phyloP scores from a whole-genome alignment of 2,113 vertebrate genomes.

The Odontesthes bonariensis region DNA sequence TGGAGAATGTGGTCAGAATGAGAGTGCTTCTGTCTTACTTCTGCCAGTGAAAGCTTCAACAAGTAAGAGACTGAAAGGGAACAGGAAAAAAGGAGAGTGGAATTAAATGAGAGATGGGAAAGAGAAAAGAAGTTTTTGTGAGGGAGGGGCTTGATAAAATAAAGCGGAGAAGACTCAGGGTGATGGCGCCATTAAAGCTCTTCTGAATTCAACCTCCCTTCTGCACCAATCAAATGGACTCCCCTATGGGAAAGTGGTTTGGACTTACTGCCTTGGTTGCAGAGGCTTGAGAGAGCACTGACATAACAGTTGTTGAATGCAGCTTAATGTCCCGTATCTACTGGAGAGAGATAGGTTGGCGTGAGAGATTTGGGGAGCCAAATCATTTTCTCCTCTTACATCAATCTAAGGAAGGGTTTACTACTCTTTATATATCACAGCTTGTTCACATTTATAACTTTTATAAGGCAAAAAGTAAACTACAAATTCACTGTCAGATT shows the following conservation, averaged over 20 bases:
- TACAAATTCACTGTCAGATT: background rate
- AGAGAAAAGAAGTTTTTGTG: background rate
- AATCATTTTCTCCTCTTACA: conserved; percentile 3
- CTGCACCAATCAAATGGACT: conserved; percentile 11
- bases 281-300: background rate
- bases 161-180: background rate
- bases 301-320: conserved; percentile 33
- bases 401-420: background rate
- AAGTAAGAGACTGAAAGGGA: background rate
- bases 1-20: conserved; percentile 65
- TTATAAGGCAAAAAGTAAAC: background rate
- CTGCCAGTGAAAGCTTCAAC: conserved; percentile 51
- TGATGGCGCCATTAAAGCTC: conserved; percentile 1
- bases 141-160: conserved; percentile 12
- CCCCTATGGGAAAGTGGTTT: conserved; percentile 31
- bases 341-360: background rate
- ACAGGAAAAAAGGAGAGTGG: background rate
- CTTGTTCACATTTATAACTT: background rate
- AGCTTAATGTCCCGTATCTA: conserved; percentile 37
- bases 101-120: background rate
- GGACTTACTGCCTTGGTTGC: conserved; percentile 6
- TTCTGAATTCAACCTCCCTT: background rate
- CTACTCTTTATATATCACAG: background rate
- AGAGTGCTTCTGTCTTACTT: conserved; percentile 57
- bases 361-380: background rate